Percentiles rank a stretch among this genome's conserved stretches.
Conservation (phyloP, 2,888 invertebrate species). For the Drosophila buzzatii region DNA sequence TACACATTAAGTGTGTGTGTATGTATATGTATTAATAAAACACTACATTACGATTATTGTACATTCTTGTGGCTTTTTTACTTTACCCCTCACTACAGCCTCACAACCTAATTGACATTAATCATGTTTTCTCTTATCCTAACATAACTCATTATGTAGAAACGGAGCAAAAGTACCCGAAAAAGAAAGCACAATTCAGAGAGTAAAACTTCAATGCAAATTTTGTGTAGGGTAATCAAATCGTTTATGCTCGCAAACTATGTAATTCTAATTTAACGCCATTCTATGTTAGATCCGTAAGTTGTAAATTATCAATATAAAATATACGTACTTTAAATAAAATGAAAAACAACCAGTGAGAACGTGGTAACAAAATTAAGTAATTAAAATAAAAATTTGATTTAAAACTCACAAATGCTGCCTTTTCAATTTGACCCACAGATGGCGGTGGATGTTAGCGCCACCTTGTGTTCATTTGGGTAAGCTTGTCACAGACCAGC, state of each 20-base stretch:
- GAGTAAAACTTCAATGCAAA: neutral
- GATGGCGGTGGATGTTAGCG: slow-evolving; percentile 26
- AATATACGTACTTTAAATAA: slow-evolving; percentile 78
- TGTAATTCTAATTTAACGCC: slow-evolving; percentile 81
- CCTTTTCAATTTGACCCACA: neutral
- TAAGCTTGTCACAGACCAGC: neutral
- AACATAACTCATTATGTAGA: slow-evolving; percentile 42
- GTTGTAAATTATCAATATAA: slow-evolving; percentile 84
- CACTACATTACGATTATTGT: slow-evolving; percentile 63
- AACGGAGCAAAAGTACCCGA: slow-evolving; percentile 35
- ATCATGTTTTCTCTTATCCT: slow-evolving; percentile 42
- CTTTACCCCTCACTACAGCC: slow-evolving; percentile 36
- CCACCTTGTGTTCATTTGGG: slow-evolving; percentile 21
- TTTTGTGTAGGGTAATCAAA: slow-evolving; percentile 36
- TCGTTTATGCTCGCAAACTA: slow-evolving; percentile 69
- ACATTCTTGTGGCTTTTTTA: slow-evolving; percentile 78
- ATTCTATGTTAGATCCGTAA: slow-evolving; percentile 81
- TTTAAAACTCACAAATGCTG: slow-evolving; percentile 35
- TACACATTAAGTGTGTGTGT: slow-evolving; percentile 36
- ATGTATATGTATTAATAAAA: slow-evolving; percentile 49
- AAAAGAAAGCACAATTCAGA: neutral
- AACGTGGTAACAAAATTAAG: slow-evolving; percentile 68
- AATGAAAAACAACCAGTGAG: slow-evolving; percentile 66
- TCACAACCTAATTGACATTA: slow-evolving; percentile 42
- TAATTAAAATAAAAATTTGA: slow-evolving; percentile 69